phyloP scores from a whole-genome alignment of 1,140 invertebrate species.

The Tetramorium simillimum region DNA sequence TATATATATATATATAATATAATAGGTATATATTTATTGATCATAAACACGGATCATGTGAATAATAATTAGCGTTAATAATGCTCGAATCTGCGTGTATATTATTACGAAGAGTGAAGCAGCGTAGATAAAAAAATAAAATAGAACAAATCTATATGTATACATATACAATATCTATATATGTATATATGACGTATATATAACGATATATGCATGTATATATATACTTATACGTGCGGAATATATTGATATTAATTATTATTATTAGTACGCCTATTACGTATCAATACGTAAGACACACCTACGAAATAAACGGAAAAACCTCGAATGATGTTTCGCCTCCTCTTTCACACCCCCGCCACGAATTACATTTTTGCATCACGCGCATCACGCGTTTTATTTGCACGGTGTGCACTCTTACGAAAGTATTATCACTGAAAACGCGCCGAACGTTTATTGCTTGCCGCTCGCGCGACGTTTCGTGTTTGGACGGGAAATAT shows the following conservation, averaged over 20 bases:
- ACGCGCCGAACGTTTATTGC: conserved; percentile 57
- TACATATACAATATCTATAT: conserved; percentile 56
- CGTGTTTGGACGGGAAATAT: conserved; percentile 62
- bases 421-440: conserved; percentile 57
- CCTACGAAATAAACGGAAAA: conserved; percentile 79
- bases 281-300: conserved; percentile 64
- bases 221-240: conserved; percentile 28
- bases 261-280: conserved; percentile 62
- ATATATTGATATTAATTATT: conserved; percentile 68
- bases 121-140: conserved; percentile 65
- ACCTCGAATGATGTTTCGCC: conserved; percentile 58
- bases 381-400: conserved; percentile 1
- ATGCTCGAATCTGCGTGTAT: conserved; percentile 76
- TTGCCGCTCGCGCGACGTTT: background rate
- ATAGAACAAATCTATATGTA: conserved; percentile 68
- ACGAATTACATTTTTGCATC: conserved; percentile 12
- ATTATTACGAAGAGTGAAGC: conserved; percentile 70
- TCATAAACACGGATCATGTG: conserved; percentile 69
- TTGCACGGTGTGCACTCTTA: background rate
- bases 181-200: conserved; percentile 41
- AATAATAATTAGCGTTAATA: conserved; percentile 70
- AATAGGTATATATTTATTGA: conserved; percentile 50
- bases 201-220: conserved; percentile 30
- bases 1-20: conserved; percentile 53
- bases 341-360: conserved; percentile 23